Base-by-base conservation (phyloP, 2,888 invertebrate species). In the Patella caerulea region DNA sequence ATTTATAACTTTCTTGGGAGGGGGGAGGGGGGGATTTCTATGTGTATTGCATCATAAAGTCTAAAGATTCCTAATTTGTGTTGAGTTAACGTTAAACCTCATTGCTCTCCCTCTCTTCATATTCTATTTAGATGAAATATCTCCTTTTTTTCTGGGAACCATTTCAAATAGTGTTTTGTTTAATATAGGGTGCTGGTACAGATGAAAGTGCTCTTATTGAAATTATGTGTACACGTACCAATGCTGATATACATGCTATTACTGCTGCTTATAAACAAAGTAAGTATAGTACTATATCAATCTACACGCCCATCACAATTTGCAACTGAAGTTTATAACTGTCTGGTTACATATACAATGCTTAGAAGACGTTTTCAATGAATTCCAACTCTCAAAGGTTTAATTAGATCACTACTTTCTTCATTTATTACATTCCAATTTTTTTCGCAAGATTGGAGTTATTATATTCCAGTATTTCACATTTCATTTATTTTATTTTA, bases 171-270 rank as follows among this genome's bases (percentile, higher is more conserved):
- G 45, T 29, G 3, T 29, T 73, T 34, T 24, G 69, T 72, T 52
- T 71, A 59, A 86, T 86, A 94, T 85, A 91, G 90, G 97, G 98
- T 5, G 91, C 96, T 83, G 98, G 98, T 80, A 98, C 97, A 5
- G 95, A 96, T 89, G 97, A 98, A 91, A 93, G 94, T 73, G 95
- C 96, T 86, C 93, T 98, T 84, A 97, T 97, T 86, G 95, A 97
- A 88, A 93, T 97, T 78, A 94, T 97, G 86, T 95, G 96, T 73
- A 96, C 96, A 1, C 83, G 89, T 73, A 85, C 75, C 78, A 90
- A 89, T 81, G 78, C 79, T 65, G 87, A 91, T 78, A 89, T 91
- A 94, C 96, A 85, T 94, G 94, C 88, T 96, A 97, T 93, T 92
- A 94, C 86, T 76, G 82, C 76, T 52, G 81, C 85, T 11, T 90